Percentiles rank a stretch among this genome's conserved stretches.
Conservation (phyloP, 2,113 vertebrate genomes). For the Greenwoodochromis staneri region DNA sequence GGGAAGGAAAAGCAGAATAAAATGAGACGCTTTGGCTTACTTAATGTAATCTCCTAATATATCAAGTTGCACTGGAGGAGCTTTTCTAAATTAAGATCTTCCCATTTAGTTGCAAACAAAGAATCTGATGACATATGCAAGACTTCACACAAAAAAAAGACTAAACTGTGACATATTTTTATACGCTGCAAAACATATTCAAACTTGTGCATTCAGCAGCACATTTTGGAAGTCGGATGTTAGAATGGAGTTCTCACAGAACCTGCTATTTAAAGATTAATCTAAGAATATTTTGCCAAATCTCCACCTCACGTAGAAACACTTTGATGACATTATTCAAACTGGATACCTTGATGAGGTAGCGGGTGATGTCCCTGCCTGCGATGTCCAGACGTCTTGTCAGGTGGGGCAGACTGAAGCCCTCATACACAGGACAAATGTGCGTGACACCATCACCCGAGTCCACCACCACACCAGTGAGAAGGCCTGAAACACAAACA, state of each 20-base stretch:
- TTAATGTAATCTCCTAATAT: background rate
- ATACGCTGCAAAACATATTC: background rate
- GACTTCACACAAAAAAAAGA: background rate
- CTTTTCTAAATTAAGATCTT: background rate
- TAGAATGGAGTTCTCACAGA: background rate
- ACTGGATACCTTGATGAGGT: slow-evolving; percentile 74
- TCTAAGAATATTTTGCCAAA: background rate
- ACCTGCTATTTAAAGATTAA: background rate
- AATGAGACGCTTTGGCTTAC: background rate
- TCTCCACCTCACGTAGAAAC: background rate
- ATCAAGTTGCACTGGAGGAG: background rate
- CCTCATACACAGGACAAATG: slow-evolving; percentile 98
- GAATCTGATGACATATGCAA: background rate
- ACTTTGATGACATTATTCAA: background rate
- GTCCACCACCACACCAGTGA: slow-evolving; percentile 96
- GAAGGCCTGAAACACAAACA: slow-evolving; percentile 72
- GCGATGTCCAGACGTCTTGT: slow-evolving; percentile 94
- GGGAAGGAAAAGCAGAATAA: background rate
- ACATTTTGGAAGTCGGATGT: background rate
- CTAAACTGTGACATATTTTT: background rate
- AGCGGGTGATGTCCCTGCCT: slow-evolving; percentile 95
- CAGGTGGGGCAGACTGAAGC: slow-evolving; percentile 94
- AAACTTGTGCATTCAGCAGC: background rate
- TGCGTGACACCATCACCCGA: slow-evolving; percentile 96
- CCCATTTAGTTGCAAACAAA: background rate